Conservation (phyloP, 30 jellyfish, hydroid and myxozoan species). For the Cassiopea andromeda region DNA sequence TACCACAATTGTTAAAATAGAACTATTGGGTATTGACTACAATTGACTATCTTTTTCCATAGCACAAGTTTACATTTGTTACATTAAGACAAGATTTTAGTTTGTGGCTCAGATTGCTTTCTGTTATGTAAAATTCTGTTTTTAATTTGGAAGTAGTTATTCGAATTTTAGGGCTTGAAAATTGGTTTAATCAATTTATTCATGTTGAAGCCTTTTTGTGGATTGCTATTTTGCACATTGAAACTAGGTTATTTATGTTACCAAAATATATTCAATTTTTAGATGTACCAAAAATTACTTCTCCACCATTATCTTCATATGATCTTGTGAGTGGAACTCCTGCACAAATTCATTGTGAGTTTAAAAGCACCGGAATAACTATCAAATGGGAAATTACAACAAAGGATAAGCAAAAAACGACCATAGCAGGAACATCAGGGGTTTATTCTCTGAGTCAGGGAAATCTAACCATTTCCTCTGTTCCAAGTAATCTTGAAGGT, state of each 20-base stretch:
- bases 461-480: conserved; percentile 31
- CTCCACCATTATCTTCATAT: conserved; percentile 40
- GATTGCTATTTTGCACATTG: not conserved
- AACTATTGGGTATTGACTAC: too few relatives aligned
- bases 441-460: conserved; percentile 19
- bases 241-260: not conserved
- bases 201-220: not conserved
- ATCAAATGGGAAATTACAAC: conserved; percentile 26
- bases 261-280: not conserved
- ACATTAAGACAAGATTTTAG: too few relatives aligned
- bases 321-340: conserved; percentile 37
- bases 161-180: not conserved
- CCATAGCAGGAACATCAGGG: conserved; percentile 14
- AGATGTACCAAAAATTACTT: conserved; percentile 35
- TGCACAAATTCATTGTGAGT: conserved; percentile 40
- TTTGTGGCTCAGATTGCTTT: not conserved
- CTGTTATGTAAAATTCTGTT: not conserved
- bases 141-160: too few relatives aligned
- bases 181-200: not conserved
- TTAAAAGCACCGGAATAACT: not conserved
- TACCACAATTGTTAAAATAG: too few relatives aligned
- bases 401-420: not conserved
- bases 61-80: too few relatives aligned
- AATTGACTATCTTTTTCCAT: too few relatives aligned
- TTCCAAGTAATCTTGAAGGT: conserved; percentile 14